Base-by-base conservation (phyloP, 2,797 vertebrate species). In the Amblyraja radiata region DNA sequence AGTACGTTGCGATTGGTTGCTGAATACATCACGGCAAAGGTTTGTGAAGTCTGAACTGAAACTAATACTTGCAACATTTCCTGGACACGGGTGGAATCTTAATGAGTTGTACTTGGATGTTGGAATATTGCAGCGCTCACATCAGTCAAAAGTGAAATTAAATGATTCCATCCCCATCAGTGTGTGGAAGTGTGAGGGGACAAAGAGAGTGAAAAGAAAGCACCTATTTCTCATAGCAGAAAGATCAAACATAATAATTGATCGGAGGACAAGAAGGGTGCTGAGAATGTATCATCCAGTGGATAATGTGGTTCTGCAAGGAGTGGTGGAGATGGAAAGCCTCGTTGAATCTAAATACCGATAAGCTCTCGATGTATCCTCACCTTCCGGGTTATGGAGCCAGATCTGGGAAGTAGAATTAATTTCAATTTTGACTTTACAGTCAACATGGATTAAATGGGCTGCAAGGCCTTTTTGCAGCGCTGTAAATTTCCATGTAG, bases 31-130 rank as follows among this genome's bases (percentile, higher is more conserved):
- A 68, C 63, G 68, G 61, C 63, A 68, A 88, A 88, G 63, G 68
- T 68, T 88, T 88, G 63, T 68, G 84, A 88, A 68, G 61, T 88
- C 63, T 68, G 84, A 68, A 21, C 84, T 68, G 63, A 88, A 32
- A 88, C n/a, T 68, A 36, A 68, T 32, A 36, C n/a, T 88, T 88
- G 61, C 63, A 68, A 68, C 32, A 36, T 88, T 18, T 88, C 81
- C 23, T 21, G 63, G 65, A 88, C n/a, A 36, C 14, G 32, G n/a
- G 36, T 36, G 7, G 61, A 88, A 68, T 88, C 84, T 28, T 65
- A 68, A 88, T 88, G 63, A 88, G 61, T 68, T 88, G n/a, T 36
- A 32, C 36, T 68, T 65, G 63, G 18, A 68, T 36, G 65, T 68
- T 88, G 36, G 78, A 39, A 9, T 5, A 21, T 18, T 18, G 32